Conservation (phyloP, 2,113 vertebrate genomes). For the Procavia capensis region DNA sequence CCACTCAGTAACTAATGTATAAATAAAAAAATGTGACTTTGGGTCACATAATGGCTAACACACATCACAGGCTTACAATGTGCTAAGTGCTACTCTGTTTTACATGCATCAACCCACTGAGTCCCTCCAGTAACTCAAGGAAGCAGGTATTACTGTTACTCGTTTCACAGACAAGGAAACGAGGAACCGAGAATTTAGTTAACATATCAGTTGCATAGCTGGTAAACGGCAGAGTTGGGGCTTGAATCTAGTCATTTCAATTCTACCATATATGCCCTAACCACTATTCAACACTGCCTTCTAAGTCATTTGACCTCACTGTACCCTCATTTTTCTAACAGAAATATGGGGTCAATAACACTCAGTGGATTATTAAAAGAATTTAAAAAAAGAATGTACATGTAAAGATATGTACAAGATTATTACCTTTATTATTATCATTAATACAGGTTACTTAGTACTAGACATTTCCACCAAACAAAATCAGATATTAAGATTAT, state of each 20-base stretch:
- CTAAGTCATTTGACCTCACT: background rate
- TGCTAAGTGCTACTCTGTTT: background rate
- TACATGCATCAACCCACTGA: background rate
- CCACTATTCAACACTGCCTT: background rate
- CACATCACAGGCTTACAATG: background rate
- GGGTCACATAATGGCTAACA: background rate
- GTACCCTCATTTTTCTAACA: constrained; percentile 9
- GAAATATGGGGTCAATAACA: background rate
- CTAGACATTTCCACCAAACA: background rate
- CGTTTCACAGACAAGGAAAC: background rate
- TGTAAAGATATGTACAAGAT: constrained; percentile 9
- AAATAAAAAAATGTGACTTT: background rate
- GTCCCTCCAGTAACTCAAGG: background rate
- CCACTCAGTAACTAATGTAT: background rate
- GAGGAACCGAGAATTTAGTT: background rate
- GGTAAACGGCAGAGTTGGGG: background rate
- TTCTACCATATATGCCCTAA: background rate
- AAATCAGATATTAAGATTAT: constrained; percentile 6
- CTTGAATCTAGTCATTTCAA: background rate
- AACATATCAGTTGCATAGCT: background rate
- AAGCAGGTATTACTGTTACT: background rate
- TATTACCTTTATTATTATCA: background rate
- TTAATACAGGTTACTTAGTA: background rate
- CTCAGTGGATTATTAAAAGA: background rate
- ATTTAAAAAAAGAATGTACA: background rate